phyloP scores from a whole-genome alignment of 2,888 invertebrate genomes.

The Notodonta ziczac region DNA sequence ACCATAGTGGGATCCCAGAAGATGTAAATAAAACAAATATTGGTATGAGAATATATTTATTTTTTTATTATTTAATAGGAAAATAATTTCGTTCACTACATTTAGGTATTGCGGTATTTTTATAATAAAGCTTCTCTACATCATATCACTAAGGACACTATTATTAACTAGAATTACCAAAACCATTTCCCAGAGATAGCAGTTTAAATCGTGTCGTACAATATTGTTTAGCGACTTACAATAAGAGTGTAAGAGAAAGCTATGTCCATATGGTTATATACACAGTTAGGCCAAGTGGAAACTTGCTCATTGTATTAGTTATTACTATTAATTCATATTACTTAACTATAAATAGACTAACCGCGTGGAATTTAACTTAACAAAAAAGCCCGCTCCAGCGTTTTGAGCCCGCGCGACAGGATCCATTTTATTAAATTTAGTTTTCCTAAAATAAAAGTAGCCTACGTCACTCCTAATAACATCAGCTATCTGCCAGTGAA shows the following conservation, averaged over 20 bases:
- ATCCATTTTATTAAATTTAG: no score
- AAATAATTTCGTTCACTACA: conserved; percentile 36
- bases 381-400: no score
- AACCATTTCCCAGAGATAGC: no score
- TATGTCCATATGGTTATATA: conserved; percentile 17
- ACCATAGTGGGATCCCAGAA: no score
- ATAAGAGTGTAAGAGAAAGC: neutral
- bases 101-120: neutral
- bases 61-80: conserved; percentile 29
- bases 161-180: no score
- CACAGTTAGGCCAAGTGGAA: conserved; percentile 52
- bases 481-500: no score
- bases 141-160: no score
- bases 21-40: conserved; percentile 24
- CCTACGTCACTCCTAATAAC: no score
- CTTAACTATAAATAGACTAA: conserved; percentile 1
- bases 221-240: neutral
- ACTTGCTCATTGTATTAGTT: conserved; percentile 36
- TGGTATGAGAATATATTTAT: conserved; percentile 36
- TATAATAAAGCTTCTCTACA: neutral
- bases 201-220: no score
- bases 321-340: neutral
- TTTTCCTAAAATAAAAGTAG: no score
- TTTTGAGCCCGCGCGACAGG: no score
- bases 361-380: no score